A percentile compares a stretch with the other conserved stretches of the same genome.
Conservation (phyloP, 2,888 invertebrate species). For the Caenorhabditis doughertyi region DNA sequence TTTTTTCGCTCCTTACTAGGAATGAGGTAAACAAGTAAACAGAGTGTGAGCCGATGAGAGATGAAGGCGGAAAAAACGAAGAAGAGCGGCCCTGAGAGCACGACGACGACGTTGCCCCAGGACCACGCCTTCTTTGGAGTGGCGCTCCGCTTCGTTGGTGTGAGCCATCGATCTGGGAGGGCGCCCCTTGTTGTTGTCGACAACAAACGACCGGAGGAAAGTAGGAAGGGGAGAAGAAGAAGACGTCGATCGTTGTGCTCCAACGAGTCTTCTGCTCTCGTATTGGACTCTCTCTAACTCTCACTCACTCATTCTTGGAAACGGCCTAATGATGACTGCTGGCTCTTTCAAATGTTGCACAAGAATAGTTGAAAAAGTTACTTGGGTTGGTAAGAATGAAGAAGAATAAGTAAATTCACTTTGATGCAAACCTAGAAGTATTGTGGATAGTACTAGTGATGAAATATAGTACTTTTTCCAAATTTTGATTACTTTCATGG, state of each 20-base stretch:
- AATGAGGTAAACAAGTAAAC: conserved; percentile 63
- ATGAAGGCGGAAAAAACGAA: conserved; percentile 15
- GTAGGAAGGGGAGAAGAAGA: conserved; percentile 11
- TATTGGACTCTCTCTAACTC: conserved; percentile 22
- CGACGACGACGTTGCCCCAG: conserved; percentile 23
- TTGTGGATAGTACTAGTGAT: not conserved
- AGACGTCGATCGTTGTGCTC: conserved; percentile 12
- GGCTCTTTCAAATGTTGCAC: conserved; percentile 34
- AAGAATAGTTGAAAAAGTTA: conserved; percentile 20
- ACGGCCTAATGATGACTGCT: conserved; percentile 60
- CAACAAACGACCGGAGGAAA: conserved; percentile 44
- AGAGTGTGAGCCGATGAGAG: conserved; percentile 54
- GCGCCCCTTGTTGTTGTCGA: conserved; percentile 55
- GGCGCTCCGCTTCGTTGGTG: conserved; percentile 39
- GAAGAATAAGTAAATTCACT: conserved; percentile 1
- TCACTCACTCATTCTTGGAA: conserved; percentile 31
- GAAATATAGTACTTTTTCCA: conserved; percentile 12
- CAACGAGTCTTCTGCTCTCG: conserved; percentile 8
- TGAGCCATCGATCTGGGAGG: conserved; percentile 57
- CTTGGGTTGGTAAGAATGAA: not conserved
- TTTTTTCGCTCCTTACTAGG: conserved; percentile 38
- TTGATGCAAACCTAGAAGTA: not conserved
- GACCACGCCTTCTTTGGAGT: conserved; percentile 50
- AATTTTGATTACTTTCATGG: conserved; percentile 9
- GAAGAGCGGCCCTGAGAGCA: conserved; percentile 7